A percentile compares a stretch with the other conserved stretches of the same genome.
Evolutionary conservation across 2,888 invertebrate genomes (phyloP).

Genomic region (Campaea margaritaria): DNA sequence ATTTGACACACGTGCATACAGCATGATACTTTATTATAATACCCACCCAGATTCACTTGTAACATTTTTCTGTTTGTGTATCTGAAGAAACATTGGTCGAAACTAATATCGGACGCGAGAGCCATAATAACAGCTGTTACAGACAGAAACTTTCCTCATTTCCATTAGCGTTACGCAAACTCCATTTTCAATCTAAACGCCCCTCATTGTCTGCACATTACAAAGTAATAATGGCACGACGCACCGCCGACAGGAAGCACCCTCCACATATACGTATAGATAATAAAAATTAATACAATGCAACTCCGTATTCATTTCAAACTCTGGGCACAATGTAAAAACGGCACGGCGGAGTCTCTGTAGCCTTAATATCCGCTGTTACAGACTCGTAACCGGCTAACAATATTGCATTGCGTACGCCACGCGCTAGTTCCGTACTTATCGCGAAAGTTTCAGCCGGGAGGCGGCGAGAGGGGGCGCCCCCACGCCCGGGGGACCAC

Average conservation of each 20-base stretch:
- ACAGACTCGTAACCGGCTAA: constrained; percentile 83
- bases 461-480: constrained; percentile 61
- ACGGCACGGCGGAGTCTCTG: constrained; percentile 70
- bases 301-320: constrained; percentile 73
- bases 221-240: constrained; percentile 33
- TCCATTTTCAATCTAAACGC: constrained; percentile 36
- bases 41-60: no score
- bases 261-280: constrained; percentile 42
- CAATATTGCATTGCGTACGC: constrained; percentile 85
- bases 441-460: constrained; percentile 83
- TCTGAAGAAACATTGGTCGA: constrained; percentile 3
- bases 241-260: constrained; percentile 43
- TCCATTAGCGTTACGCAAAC: constrained; percentile 22
- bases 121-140: constrained; percentile 25
- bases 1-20: background rate
- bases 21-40: no score
- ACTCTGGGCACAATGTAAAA: constrained; percentile 76
- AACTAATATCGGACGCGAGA: constrained; percentile 11
- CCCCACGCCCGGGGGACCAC: constrained; percentile 40
- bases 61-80: background rate
- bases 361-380: constrained; percentile 84
- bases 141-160: constrained; percentile 26
- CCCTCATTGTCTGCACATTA: constrained; percentile 27
- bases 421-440: constrained; percentile 84
- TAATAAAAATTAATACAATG: constrained; percentile 73